Evolutionary conservation across 2,113 vertebrate genomes (phyloP).

Genomic region (Vulpes lagopus): DNA sequence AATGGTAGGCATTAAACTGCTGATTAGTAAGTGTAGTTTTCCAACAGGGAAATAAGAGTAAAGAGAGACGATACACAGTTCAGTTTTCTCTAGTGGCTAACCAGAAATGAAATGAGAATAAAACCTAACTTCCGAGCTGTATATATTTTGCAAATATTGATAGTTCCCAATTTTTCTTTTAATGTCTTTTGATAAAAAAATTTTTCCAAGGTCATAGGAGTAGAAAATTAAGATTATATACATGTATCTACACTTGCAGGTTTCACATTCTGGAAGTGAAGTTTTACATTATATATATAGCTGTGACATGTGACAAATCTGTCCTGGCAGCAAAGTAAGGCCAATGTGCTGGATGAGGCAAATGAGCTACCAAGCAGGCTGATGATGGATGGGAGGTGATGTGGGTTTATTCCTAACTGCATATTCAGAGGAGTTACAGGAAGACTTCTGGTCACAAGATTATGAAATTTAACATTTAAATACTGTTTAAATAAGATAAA

Average conservation of each 20-base stretch:
- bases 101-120: constrained; percentile 19
- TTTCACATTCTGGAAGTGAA: not conserved
- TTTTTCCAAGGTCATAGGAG: not conserved
- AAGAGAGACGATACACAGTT: not conserved
- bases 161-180: not conserved
- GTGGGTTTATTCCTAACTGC: not conserved
- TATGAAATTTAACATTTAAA: constrained; percentile 2
- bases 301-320: not conserved
- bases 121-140: not conserved
- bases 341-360: not conserved
- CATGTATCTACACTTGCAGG: not conserved
- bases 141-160: not conserved
- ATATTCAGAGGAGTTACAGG: not conserved
- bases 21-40: not conserved
- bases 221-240: not conserved
- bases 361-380: not conserved
- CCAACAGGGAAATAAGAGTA: not conserved
- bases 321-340: not conserved
- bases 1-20: not conserved
- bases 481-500: not conserved
- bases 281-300: not conserved
- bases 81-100: not conserved
- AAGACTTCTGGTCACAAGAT: not conserved
- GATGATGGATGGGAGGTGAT: not conserved
- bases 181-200: not conserved